phyloP scores from a whole-genome alignment of 2,113 vertebrate genomes.

The Cheilinus undulatus region DNA sequence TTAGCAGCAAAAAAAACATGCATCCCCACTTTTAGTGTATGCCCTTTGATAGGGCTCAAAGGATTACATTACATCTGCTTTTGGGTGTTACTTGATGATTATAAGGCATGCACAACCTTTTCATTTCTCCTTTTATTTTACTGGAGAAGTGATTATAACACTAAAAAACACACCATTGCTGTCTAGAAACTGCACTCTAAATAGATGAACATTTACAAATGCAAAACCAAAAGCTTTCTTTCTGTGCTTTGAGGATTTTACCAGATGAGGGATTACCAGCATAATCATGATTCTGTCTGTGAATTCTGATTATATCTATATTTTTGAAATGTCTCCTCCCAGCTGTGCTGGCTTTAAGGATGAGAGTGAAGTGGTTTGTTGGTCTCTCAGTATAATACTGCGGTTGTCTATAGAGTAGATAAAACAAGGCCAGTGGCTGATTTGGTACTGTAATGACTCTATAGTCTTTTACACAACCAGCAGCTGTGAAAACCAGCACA shows the following conservation, averaged over 20 bases:
- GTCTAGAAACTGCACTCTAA: no score
- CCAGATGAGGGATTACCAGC: neutral
- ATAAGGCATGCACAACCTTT: no score
- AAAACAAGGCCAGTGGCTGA: constrained; percentile 22
- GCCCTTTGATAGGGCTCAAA: no score
- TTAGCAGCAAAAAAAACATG: no score
- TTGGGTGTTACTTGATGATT: no score
- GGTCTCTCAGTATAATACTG: constrained; percentile 12
- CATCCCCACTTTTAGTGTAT: no score
- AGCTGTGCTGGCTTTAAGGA: neutral
- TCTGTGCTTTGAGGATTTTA: no score
- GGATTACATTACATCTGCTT: no score
- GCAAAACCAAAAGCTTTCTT: no score
- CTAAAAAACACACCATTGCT: no score
- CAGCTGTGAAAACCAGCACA: constrained; percentile 48
- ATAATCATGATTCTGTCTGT: neutral
- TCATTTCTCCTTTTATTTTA: neutral
- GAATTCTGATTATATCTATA: neutral
- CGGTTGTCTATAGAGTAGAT: constrained; percentile 32
- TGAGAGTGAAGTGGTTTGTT: neutral
- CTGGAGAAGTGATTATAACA: neutral
- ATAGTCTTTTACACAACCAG: constrained; percentile 55
- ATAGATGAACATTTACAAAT: no score
- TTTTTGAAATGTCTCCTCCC: neutral
- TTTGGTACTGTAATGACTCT: constrained; percentile 39